Evolutionary conservation across 2,888 invertebrate genomes (phyloP).

Genomic region (Drosophila sordidapex): DNA sequence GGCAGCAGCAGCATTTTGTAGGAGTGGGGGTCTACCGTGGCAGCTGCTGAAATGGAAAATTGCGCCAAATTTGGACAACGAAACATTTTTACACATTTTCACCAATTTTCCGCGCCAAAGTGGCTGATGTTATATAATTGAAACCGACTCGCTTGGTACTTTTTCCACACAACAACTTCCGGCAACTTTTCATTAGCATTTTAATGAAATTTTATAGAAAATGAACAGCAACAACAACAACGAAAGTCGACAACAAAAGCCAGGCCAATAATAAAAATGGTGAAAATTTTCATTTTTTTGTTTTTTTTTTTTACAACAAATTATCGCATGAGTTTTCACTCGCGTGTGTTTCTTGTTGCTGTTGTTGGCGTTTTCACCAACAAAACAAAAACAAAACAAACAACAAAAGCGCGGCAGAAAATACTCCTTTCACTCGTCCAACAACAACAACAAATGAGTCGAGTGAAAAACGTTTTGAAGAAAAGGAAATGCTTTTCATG

Average conservation of each 20-base stretch:
- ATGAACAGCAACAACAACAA: slow-evolving; percentile 18
- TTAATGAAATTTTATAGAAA: slow-evolving; percentile 73
- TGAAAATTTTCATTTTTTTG: slow-evolving; percentile 73
- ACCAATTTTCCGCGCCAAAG: slow-evolving; percentile 51
- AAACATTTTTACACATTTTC: slow-evolving; percentile 40
- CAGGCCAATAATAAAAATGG: slow-evolving; percentile 72
- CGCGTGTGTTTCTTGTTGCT: slow-evolving; percentile 38
- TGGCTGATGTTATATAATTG: slow-evolving; percentile 66
- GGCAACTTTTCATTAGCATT: slow-evolving; percentile 79
- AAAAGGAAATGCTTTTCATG: slow-evolving; percentile 76
- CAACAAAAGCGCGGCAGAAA: slow-evolving; percentile 46
- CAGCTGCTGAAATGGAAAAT: slow-evolving; percentile 50
- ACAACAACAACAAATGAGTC: slow-evolving; percentile 54
- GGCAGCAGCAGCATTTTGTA: neutral
- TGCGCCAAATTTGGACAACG: slow-evolving; percentile 52
- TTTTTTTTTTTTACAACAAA: slow-evolving; percentile 66
- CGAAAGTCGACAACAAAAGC: slow-evolving; percentile 60
- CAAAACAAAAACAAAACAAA: slow-evolving; percentile 46
- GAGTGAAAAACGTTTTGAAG: slow-evolving; percentile 72
- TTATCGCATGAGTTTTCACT: slow-evolving; percentile 82
- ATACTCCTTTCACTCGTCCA: slow-evolving; percentile 74
- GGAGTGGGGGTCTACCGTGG: neutral
- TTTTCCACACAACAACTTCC: slow-evolving; percentile 63
- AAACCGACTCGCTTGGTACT: slow-evolving; percentile 51
- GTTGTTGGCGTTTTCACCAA: slow-evolving; percentile 69